Conservation (phyloP, 92 coral and sea anemone genomes). For the Isaurus tuberculatus region DNA sequence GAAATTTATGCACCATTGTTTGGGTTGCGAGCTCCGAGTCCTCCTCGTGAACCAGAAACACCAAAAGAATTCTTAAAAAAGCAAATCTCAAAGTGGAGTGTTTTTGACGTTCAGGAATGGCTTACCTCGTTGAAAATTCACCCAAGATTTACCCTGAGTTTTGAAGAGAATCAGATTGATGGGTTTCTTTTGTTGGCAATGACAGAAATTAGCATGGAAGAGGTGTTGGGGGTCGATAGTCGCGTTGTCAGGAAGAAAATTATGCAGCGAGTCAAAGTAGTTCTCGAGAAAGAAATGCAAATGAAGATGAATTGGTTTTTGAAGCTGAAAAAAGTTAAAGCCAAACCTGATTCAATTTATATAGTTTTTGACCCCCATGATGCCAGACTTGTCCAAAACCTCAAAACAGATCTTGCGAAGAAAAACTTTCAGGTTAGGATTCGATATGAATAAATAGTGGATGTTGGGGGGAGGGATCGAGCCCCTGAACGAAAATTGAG, state of each 20-base stretch:
- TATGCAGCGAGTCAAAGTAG: conserved; percentile 69
- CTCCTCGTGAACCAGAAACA: conserved; percentile 62
- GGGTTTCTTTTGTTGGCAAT: conserved; percentile 80
- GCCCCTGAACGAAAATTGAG: too few relatives aligned
- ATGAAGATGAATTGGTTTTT: conserved; percentile 76
- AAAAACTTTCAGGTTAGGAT: conserved; percentile 74
- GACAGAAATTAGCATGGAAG: conserved; percentile 74
- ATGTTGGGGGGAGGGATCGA: too few relatives aligned
- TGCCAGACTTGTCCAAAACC: conserved; percentile 66
- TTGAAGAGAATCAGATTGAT: conserved; percentile 93
- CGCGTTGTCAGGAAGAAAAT: conserved; percentile 80
- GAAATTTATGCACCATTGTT: conserved; percentile 84
- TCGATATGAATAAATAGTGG: too few relatives aligned
- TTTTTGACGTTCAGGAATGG: conserved; percentile 91
- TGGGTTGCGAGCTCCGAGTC: conserved; percentile 78
- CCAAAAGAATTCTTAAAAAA: conserved; percentile 63
- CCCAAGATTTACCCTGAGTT: conserved; percentile 83
- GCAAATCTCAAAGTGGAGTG: conserved; percentile 72
- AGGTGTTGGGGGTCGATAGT: conserved; percentile 82
- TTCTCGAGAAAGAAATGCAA: conserved; percentile 74
- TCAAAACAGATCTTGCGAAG: conserved; percentile 68
- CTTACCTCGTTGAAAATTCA: conserved; percentile 79
- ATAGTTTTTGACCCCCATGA: conserved; percentile 89
- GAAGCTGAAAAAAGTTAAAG: conserved; percentile 71
- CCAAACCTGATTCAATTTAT: conserved; percentile 74